phyloP scores from a whole-genome alignment of 2,113 vertebrate genomes.

The Nerophis lumbriciformis region DNA sequence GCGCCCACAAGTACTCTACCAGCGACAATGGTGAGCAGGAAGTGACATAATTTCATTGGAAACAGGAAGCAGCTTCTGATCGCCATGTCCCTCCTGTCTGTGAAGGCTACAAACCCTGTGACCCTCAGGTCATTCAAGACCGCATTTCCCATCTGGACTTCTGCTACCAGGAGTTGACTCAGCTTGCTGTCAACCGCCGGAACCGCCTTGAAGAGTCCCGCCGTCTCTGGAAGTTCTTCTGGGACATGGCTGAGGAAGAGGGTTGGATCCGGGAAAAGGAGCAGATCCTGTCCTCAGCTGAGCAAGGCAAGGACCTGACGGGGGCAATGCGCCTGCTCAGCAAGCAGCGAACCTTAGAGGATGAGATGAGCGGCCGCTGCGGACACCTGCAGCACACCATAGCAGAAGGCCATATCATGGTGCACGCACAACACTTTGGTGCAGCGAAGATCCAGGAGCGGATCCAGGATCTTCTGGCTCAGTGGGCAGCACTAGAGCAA shows the following conservation, averaged over 20 bases:
- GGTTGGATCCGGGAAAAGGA: constrained; percentile 98
- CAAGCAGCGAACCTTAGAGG: constrained; percentile 93
- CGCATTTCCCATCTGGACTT: constrained; percentile 95
- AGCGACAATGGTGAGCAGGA: constrained; percentile 78
- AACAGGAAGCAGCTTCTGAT: background rate
- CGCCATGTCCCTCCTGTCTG: background rate
- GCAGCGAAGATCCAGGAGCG: constrained; percentile 90
- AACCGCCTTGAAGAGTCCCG: constrained; percentile 93
- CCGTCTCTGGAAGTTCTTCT: constrained; percentile 98
- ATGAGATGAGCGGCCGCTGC: constrained; percentile 90
- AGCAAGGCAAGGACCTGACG: constrained; percentile 92
- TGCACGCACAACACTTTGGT: constrained; percentile 86
- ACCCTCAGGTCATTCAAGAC: constrained; percentile 93
- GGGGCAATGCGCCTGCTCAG: constrained; percentile 86
- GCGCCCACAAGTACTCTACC: constrained; percentile 88
- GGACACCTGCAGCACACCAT: constrained; percentile 89
- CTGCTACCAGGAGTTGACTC: constrained; percentile 93
- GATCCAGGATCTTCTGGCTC: constrained; percentile 76
- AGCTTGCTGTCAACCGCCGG: constrained; percentile 85
- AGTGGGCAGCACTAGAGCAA: constrained; percentile 89
- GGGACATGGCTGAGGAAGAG: constrained; percentile 98
- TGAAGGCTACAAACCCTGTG: constrained; percentile 92
- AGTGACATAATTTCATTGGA: background rate
- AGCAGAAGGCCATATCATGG: constrained; percentile 89
- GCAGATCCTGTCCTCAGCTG: constrained; percentile 91